These are phyloP conservation scores for Hydrolagus affinis DNA, from an alignment of 2,113 vertebrate genomes.

Conservation along the genomic window DNA sequence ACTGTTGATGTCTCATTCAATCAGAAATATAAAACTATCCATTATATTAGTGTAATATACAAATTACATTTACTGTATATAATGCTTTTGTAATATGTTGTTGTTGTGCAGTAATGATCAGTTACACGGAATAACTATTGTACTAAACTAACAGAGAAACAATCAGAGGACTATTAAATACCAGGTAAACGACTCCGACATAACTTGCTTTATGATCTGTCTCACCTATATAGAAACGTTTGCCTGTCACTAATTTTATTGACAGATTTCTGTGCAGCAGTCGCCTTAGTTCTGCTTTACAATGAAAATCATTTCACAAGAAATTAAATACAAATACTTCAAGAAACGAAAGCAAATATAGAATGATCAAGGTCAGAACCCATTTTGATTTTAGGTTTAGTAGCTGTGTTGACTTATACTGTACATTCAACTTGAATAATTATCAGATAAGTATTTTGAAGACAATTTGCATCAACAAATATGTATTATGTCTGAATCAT, in stretches of 20 bases:
- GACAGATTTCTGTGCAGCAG: too few relatives aligned
- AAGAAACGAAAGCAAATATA: not conserved
- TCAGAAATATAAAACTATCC: too few relatives aligned
- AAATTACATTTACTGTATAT: too few relatives aligned
- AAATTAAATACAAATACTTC: too few relatives aligned
- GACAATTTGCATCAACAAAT: not conserved
- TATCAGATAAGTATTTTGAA: slow-evolving; percentile 3
- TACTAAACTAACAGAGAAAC: not conserved
- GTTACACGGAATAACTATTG: not conserved
- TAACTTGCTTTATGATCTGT: not conserved
- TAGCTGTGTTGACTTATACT: not conserved
- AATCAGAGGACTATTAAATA: not conserved
- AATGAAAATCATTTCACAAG: too few relatives aligned
- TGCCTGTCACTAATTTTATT: too few relatives aligned
- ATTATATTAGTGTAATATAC: too few relatives aligned
- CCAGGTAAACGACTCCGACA: not conserved
- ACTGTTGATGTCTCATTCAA: too few relatives aligned
- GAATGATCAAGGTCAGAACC: too few relatives aligned
- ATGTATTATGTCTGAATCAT: not conserved
- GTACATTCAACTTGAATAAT: not conserved
- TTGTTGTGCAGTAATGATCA: not conserved
- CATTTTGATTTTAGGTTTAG: not conserved
- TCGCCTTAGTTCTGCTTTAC: too few relatives aligned
- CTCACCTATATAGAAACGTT: too few relatives aligned
- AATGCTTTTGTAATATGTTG: too few relatives aligned